Conservation (phyloP, 37 sponge, comb jelly and placozoan species). For the Dysidea cf. avara region DNA sequence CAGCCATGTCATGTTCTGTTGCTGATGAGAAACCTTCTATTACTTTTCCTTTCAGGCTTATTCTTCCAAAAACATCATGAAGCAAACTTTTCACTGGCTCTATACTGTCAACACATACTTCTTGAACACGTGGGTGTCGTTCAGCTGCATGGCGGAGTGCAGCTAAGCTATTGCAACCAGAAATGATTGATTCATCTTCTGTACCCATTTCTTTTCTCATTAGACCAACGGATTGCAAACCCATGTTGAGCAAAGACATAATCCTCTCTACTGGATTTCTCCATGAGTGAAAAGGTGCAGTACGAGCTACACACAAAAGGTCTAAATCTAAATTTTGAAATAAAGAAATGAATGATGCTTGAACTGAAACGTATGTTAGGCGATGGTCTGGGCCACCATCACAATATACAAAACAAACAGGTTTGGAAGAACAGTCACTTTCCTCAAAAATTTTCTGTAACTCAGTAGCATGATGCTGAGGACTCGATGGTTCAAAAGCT, state of each 20-base stretch:
- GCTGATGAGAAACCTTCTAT: constrained; percentile 4
- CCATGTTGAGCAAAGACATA: constrained; percentile 1
- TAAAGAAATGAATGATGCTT: constrained; percentile 4
- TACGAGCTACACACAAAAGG: constrained; percentile 24
- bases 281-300: constrained; percentile 25
- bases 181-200: neutral
- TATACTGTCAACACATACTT: neutral
- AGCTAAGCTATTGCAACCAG: neutral
- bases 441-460: constrained; percentile 5
- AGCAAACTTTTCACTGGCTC: neutral
- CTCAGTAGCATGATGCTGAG: constrained; percentile 51
- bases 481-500: constrained; percentile 40
- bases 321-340: constrained; percentile 12
- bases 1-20: constrained; percentile 9
- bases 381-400: constrained; percentile 61
- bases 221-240: neutral
- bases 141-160: neutral
- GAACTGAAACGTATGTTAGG: constrained; percentile 28
- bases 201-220: neutral
- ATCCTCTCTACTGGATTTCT: constrained; percentile 3
- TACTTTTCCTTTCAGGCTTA: constrained; percentile 17
- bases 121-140: neutral
- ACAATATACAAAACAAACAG: constrained; percentile 40
- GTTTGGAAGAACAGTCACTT: neutral
- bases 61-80: neutral